A percentile compares a stretch with the other conserved stretches of the same genome.
These are phyloP conservation scores for Galaxias olidus DNA, from an alignment of 2,797 vertebrate genomes.

Conservation along the genomic window DNA sequence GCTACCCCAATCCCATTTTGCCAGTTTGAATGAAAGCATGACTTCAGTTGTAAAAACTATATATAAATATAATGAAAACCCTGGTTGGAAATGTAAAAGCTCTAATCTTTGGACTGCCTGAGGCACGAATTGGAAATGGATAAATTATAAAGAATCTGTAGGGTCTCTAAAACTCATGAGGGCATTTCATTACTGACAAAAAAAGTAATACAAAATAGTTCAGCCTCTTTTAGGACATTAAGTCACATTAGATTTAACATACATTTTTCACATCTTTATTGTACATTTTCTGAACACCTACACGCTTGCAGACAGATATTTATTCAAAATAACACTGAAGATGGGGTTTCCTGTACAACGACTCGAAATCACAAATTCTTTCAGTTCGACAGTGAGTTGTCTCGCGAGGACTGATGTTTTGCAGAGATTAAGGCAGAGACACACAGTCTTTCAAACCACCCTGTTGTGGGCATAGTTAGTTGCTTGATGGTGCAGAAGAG, in stretches of 20 bases:
- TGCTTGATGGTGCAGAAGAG: not conserved
- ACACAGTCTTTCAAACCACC: conserved; percentile 46
- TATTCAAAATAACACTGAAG: conserved; percentile 49
- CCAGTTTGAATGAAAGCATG: no score
- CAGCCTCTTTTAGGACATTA: conserved; percentile 56
- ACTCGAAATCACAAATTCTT: conserved; percentile 22
- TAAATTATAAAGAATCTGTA: conserved; percentile 39
- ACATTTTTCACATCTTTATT: conserved; percentile 60
- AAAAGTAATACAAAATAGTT: conserved; percentile 56
- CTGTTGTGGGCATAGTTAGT: conserved; percentile 1
- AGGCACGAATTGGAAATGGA: no score
- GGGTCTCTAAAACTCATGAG: conserved; percentile 33
- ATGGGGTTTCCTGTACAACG: conserved; percentile 50
- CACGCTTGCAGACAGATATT: conserved; percentile 71
- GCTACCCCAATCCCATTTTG: no score
- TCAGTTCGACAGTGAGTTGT: conserved; percentile 34
- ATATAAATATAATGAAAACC: no score
- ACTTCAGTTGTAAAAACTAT: no score
- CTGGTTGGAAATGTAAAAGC: no score
- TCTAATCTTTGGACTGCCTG: no score
- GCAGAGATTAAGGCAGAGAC: conserved; percentile 86
- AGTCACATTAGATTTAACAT: conserved; percentile 61
- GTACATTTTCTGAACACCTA: conserved; percentile 60
- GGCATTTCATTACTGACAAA: conserved; percentile 40
- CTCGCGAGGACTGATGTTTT: conserved; percentile 48